These are phyloP conservation scores for Protobothrops flavoviridis DNA, from an alignment of 2,113 vertebrate genomes.

Conservation along the genomic window DNA sequence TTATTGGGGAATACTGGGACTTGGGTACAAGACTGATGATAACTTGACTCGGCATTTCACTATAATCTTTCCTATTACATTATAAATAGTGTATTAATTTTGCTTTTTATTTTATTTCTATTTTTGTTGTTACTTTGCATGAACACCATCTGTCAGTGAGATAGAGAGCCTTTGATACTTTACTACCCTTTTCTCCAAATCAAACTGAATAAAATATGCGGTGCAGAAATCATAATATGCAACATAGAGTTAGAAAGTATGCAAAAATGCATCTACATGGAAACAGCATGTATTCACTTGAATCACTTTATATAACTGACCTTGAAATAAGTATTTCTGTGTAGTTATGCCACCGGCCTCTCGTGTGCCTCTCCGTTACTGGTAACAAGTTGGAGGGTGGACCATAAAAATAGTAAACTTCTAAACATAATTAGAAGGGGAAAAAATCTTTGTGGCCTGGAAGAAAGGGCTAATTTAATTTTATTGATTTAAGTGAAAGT, in stretches of 20 bases:
- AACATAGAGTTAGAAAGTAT: not conserved
- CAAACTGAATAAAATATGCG: not conserved
- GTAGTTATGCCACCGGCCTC: not conserved
- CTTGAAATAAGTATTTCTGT: not conserved
- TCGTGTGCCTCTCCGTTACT: not conserved
- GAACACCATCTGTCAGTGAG: not conserved
- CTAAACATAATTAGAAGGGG: conserved; percentile 22
- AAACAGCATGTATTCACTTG: not conserved
- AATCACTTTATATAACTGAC: not conserved
- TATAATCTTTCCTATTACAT: not conserved
- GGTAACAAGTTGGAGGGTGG: not conserved
- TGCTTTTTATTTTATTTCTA: not conserved
- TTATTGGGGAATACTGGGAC: not conserved
- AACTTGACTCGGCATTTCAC: not conserved
- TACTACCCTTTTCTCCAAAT: not conserved
- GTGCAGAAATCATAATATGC: not conserved
- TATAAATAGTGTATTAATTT: not conserved
- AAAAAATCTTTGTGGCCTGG: conserved; percentile 26
- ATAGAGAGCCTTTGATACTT: not conserved
- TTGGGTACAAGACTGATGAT: not conserved
- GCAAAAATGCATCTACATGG: not conserved
- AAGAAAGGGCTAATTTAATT: conserved; percentile 60
- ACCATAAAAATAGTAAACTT: conserved; percentile 6
- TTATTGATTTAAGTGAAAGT: conserved; percentile 59
- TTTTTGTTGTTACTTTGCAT: not conserved